Conservation (phyloP, 2,113 vertebrate genomes). For the Pterophyllum scalare region DNA sequence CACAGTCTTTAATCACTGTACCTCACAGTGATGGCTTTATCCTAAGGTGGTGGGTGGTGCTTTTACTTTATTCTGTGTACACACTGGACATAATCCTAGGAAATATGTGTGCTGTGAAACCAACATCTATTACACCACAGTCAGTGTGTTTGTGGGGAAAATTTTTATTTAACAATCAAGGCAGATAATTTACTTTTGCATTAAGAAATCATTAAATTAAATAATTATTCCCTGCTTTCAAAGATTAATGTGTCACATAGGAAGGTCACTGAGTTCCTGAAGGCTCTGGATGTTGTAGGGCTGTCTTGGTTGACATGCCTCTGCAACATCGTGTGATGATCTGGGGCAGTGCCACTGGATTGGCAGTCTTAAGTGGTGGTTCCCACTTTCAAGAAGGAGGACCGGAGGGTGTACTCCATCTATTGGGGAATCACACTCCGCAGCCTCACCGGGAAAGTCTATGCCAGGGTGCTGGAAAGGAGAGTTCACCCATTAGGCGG, state of each 20-base stretch:
- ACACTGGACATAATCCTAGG: conserved; percentile 30
- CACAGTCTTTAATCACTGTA: conserved; percentile 69
- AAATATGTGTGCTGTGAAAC: conserved; percentile 11
- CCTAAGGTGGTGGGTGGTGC: conserved; percentile 43
- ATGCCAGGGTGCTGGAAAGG: too few relatives aligned
- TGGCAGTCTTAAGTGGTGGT: too few relatives aligned
- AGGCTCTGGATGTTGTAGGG: too few relatives aligned
- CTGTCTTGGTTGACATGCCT: too few relatives aligned
- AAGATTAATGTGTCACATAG: not conserved
- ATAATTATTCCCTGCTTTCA: not conserved
- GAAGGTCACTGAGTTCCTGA: too few relatives aligned
- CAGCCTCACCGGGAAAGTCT: too few relatives aligned
- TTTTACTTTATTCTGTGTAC: conserved; percentile 37
- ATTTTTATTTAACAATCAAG: not conserved
- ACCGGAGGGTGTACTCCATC: too few relatives aligned
- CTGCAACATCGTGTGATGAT: too few relatives aligned
- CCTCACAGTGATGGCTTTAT: conserved; percentile 69
- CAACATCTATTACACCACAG: not conserved
- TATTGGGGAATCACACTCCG: too few relatives aligned
- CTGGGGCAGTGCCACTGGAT: too few relatives aligned
- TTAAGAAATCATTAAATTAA: not conserved
- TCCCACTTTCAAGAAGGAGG: too few relatives aligned
- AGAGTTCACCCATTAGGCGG: too few relatives aligned
- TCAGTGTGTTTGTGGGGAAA: not conserved
- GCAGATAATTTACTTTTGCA: not conserved